phyloP scores from a whole-genome alignment of 2,113 vertebrate species.

The Misgurnus mizolepis region DNA sequence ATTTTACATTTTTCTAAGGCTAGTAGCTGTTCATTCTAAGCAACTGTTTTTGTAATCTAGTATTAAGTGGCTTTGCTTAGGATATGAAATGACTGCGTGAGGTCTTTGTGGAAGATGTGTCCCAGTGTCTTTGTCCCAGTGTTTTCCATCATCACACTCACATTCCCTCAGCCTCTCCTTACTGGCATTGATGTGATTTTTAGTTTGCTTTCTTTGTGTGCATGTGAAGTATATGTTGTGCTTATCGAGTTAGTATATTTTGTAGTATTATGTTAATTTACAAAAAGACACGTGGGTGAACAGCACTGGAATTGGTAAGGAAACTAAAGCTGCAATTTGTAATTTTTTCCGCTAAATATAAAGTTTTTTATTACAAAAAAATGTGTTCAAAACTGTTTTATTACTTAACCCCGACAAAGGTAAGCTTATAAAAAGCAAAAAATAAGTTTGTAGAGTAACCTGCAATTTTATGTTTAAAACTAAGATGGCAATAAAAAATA shows the following conservation, averaged over 20 bases:
- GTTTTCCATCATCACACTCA: neutral
- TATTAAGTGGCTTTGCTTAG: neutral
- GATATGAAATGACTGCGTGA: neutral
- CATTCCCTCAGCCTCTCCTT: constrained; percentile 17
- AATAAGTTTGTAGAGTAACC: neutral
- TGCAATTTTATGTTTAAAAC: neutral
- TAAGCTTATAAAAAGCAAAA: neutral
- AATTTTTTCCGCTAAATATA: too few species aligned
- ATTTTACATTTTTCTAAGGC: constrained; percentile 35
- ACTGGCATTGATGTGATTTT: neutral
- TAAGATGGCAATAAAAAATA: too few species aligned
- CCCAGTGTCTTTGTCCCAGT: constrained; percentile 15
- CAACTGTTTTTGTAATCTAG: constrained; percentile 13
- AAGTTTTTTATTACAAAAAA: too few species aligned
- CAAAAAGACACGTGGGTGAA: too few species aligned
- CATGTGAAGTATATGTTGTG: constrained; percentile 10
- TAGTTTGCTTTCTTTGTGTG: constrained; percentile 7
- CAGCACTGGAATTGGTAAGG: too few species aligned
- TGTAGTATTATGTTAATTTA: too few species aligned
- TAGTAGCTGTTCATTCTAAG: neutral
- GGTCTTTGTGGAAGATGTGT: constrained; percentile 31
- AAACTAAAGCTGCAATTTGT: too few species aligned
- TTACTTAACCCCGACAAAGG: too few species aligned
- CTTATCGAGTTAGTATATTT: neutral
- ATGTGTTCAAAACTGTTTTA: too few species aligned